Evolutionary conservation across 2,888 invertebrate species (phyloP), one percentile per base, ranked within the genome.

Genomic region (Gari tellinella): DNA sequence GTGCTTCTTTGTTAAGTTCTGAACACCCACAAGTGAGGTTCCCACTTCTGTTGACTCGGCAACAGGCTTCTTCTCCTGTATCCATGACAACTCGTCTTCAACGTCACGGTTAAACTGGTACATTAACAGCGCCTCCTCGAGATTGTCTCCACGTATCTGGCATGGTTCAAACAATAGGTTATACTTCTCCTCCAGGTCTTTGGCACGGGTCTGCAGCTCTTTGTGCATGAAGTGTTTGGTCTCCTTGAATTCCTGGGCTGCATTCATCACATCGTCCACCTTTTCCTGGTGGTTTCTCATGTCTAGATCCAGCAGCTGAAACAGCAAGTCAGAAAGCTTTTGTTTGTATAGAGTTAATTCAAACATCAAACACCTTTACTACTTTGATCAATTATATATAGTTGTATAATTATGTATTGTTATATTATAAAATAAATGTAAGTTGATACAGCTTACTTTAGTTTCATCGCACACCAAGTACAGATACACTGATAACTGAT

Each of bases 101-200:
- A 97, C 96, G 89, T 99, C 99, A 25, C 97, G 94, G 51, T 96
- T 94, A 93, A 98, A 98, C 88, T 97, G 96, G 89, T 98, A 97
- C 78, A 98, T 93, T 51, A 96, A 93, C 2, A 95, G 94, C 0
- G 98, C 97, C 80, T 98, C 98, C 89, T 97, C 97, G 41, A 99
- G 93, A 91, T 98, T 97, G 87, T 99, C 98, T 43, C 97, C 94
- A 0, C 97, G 94, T 76, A 97, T 97, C 90, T 97, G 96, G 91
- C 97, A 95, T 0, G 98, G 98, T 90, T 97, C 97, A 85, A 96
- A 95, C 12, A 99, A 93, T 7, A 95, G 95, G 15, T 95, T 94
- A 25, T 78, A 89, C 80, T 85, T 82, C 15, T 86, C 86, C 14
- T 83, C 70, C 17, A 84, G 81, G 41, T 85, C 83, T 82, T 94